These are phyloP conservation scores for Graptemys geographica DNA, from an alignment of 2,797 vertebrate species.

Conservation along the genomic window DNA sequence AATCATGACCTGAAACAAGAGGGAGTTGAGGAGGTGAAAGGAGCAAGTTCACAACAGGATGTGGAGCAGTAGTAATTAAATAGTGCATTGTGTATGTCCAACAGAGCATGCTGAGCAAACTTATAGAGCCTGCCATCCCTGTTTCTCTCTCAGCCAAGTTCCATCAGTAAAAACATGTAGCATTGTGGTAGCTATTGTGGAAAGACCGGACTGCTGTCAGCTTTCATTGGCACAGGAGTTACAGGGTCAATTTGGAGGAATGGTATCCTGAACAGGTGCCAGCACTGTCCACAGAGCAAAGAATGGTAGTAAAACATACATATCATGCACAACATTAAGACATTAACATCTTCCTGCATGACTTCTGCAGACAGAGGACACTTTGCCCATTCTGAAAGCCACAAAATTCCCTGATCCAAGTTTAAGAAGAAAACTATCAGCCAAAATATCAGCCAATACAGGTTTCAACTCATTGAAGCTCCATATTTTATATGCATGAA, in stretches of 20 bases:
- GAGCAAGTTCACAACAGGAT: neutral
- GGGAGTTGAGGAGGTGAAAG: neutral
- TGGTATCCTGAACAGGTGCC: neutral
- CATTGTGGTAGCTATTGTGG: neutral
- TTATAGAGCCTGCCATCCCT: neutral
- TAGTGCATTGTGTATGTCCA: neutral
- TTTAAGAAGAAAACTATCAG: slow-evolving; percentile 20
- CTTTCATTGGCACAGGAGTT: neutral
- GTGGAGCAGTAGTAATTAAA: neutral
- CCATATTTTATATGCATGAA: slow-evolving; percentile 33
- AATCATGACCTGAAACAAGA: neutral
- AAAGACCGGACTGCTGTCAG: neutral
- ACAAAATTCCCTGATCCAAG: slow-evolving; percentile 45
- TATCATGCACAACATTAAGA: neutral
- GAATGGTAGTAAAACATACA: neutral
- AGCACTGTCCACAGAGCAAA: neutral
- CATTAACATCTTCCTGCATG: neutral
- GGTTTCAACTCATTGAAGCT: slow-evolving; percentile 36
- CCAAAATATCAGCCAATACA: slow-evolving; percentile 14
- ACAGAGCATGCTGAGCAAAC: neutral
- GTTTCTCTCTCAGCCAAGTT: neutral
- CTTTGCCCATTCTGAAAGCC: slow-evolving; percentile 25
- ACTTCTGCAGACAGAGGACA: neutral
- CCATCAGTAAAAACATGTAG: neutral
- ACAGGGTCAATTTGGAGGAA: neutral